phyloP scores from a whole-genome alignment of 1,140 invertebrate genomes.

The Lepidostoma basale region DNA sequence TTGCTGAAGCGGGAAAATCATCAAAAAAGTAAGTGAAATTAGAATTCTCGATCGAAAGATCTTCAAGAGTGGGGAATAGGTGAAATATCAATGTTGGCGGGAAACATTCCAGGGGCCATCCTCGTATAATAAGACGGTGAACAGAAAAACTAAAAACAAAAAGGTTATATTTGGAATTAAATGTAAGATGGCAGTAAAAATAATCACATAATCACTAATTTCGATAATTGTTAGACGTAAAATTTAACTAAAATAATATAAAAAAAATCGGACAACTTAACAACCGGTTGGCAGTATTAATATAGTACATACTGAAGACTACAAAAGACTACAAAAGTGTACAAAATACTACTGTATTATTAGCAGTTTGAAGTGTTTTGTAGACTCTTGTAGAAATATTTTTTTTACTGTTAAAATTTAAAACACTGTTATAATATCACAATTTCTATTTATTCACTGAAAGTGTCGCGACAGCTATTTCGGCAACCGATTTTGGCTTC shows the following conservation, averaged over 20 bases:
- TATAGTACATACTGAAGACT: not conserved
- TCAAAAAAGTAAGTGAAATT: not conserved
- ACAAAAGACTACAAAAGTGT: not conserved
- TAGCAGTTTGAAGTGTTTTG: too few species aligned
- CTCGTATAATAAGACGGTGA: not conserved
- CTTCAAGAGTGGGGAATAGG: not conserved
- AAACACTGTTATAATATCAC: too few species aligned
- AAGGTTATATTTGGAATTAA: not conserved
- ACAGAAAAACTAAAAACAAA: not conserved
- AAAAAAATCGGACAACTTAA: not conserved
- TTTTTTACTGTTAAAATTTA: too few species aligned
- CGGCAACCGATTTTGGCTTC: too few species aligned
- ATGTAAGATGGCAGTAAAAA: not conserved
- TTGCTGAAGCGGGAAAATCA: not conserved
- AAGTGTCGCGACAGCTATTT: too few species aligned
- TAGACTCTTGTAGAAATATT: too few species aligned
- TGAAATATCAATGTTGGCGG: not conserved
- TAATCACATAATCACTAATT: not conserved
- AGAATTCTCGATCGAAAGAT: not conserved
- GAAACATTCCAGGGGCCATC: conserved; percentile 9
- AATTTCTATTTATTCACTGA: too few species aligned
- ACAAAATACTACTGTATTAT: too few species aligned
- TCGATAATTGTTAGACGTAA: not conserved
- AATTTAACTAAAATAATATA: not conserved
- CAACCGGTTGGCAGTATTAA: not conserved